Evolutionary conservation across 37 sponge, comb jelly and placozoan genomes (phyloP).

Genomic region (Halichondria panicea): DNA sequence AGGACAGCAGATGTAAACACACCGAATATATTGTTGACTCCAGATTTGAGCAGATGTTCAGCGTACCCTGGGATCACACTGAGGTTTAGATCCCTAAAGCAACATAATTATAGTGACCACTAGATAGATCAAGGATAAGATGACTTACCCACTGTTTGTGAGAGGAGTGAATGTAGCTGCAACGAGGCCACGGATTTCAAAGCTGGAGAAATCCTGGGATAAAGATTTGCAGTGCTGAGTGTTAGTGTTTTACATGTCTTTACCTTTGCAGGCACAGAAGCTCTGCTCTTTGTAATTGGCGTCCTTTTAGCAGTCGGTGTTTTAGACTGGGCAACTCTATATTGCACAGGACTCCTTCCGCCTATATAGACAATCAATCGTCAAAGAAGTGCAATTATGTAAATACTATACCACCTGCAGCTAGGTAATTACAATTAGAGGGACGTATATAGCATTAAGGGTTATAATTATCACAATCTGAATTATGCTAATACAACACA

Average conservation of each 20-base stretch:
- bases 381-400: too few species aligned
- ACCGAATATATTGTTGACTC: constrained; percentile 75
- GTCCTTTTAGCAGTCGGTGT: not conserved
- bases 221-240: not conserved
- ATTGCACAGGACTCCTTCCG: too few species aligned
- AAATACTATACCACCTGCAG: too few species aligned
- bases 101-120: not conserved
- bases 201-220: constrained; percentile 6
- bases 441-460: too few species aligned
- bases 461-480: too few species aligned
- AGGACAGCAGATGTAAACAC: constrained; percentile 7
- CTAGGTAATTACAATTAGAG: too few species aligned
- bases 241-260: not conserved
- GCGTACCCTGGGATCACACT: constrained; percentile 50
- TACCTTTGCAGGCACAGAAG: not conserved
- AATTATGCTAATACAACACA: too few species aligned
- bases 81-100: constrained; percentile 69
- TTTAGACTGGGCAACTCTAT: not conserved
- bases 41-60: constrained; percentile 40
- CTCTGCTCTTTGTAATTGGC: not conserved
- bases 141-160: constrained; percentile 54
- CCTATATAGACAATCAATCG: too few species aligned
- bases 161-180: constrained; percentile 76
- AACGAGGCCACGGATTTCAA: constrained; percentile 47
- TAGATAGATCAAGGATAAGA: not conserved